Evolutionary conservation across 2,113 vertebrate species (phyloP).

Genomic region (Ginglymostoma cirratum): DNA sequence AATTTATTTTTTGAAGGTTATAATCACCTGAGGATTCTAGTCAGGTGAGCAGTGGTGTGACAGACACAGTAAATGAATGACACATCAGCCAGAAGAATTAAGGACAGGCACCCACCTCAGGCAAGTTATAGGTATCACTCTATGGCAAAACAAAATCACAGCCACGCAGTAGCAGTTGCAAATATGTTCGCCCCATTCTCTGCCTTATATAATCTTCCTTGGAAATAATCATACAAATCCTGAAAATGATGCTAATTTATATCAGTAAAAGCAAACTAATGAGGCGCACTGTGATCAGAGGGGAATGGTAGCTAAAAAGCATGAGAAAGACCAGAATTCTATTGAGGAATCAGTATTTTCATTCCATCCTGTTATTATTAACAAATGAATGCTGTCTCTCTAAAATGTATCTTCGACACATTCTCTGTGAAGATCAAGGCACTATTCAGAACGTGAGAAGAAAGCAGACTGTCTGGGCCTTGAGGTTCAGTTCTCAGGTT

Average conservation of each 20-base stretch:
- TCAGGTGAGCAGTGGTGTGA: not conserved
- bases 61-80: slow-evolving; percentile 3
- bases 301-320: not conserved
- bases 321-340: not conserved
- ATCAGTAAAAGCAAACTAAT: not conserved
- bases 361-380: not conserved
- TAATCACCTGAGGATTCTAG: not conserved
- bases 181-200: not conserved
- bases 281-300: not conserved
- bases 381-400: not conserved
- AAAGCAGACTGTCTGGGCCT: not conserved
- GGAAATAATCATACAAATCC: not conserved
- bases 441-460: not conserved
- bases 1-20: not conserved
- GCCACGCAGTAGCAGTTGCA: not conserved
- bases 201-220: not conserved
- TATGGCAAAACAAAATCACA: not conserved
- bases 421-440: slow-evolving; percentile 12
- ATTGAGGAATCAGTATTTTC: not conserved
- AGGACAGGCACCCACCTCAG: not conserved
- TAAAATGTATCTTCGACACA: slow-evolving; percentile 6
- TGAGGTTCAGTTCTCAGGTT: not conserved
- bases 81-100: not conserved
- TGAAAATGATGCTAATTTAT: not conserved
- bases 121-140: not conserved